Evolutionary conservation across 2,797 vertebrate genomes (phyloP), one percentile per base, ranked within the genome.

Genomic region (Rhincodon typus): DNA sequence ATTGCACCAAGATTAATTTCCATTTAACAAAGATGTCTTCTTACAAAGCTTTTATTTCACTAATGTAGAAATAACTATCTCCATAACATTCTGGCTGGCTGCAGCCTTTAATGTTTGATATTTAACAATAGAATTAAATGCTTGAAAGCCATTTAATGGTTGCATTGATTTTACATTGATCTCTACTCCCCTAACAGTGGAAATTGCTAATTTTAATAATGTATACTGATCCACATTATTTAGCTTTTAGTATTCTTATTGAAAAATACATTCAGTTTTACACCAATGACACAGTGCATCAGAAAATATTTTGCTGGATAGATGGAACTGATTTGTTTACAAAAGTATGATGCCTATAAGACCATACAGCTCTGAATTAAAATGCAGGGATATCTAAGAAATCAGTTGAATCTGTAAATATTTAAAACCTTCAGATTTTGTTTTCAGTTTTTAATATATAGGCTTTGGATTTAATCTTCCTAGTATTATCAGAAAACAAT

Each of bases 61-160:
- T 79, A 57, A 88, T 88, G 17, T 57, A 91, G 15, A 91, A 66
- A 91, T 91, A 91, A 91, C 66, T 21, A n/a, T n/a, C 88, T 62
- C 4, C 66, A 5, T 53, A 13, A 62, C 15, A 91, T 91, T 17
- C 30, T 91, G 66, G 30, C 30, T 66, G 88, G 13, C 57, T 30
- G 17, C 13, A 62, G 15, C 62, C 0, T 82, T 66, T 62, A n/a
- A 4, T 62, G 30, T 90, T 90, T 50, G 46, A 50, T 50, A 50
- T 50, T 50, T 50, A 50, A 50, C 34, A 66, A 90, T 62, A 30
- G 53, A 62, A 90, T 34, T 62, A 27, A 90, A 17, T 6, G 34
- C 62, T 90, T 90, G 87, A 62, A 91, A 91, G 34, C 34, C 53
- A 91, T 62, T 91, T 91, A 57, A 13, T 53, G 50, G 53, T 87